Base-by-base conservation (phyloP, 2,113 vertebrate species). In the Galemys pyrenaicus region DNA sequence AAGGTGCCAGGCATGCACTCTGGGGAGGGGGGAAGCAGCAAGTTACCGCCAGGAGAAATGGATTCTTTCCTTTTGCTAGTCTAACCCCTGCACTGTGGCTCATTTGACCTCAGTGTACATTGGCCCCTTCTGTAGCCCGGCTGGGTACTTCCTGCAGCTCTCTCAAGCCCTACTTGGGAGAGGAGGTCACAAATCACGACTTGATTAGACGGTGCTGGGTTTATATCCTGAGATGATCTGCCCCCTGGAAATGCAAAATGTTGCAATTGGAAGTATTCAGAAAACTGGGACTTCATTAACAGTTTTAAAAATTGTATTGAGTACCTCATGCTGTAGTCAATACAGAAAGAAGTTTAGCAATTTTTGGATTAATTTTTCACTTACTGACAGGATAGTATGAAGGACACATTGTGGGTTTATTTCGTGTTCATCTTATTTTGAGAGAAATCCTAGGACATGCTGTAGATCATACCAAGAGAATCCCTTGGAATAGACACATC, bases 1-100 rank as follows among this genome's bases (percentile, higher is more conserved):
- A 99, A 98, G 97, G 98, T 99, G n/a, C 96, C 93, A 0, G 98
- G 92, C 20, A 96, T 54, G 95, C 99, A 99, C 32, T 98, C 99
- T 99, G 79, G 89, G 93, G 20, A 32, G 95, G 92, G 49, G 12
- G 3, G 39, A 65, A 44, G 19, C 8, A 46, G 67, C 8, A 41
- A 4, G 51, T 97, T 92, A 96, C 22, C 11, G 7, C 30, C 11
- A 49, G 46, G 39, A 79, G 62, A 81, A 37, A 91, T 62, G 60
- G 44, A 35, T 62, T 4, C 17, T 7, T 24, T 24, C 4, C 41
- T 39, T 77, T 13, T 41, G 17, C 60, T 26, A 44, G 80, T 19
- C 19, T 3, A 2, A 60, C 70, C 46, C 37, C 71, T 16, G 15
- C 46, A 24, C 62, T 28, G 16, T 26, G 60, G 30, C 28, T 79